Evolutionary conservation across 2,888 invertebrate species (phyloP).

Genomic region (Neria commutata): DNA sequence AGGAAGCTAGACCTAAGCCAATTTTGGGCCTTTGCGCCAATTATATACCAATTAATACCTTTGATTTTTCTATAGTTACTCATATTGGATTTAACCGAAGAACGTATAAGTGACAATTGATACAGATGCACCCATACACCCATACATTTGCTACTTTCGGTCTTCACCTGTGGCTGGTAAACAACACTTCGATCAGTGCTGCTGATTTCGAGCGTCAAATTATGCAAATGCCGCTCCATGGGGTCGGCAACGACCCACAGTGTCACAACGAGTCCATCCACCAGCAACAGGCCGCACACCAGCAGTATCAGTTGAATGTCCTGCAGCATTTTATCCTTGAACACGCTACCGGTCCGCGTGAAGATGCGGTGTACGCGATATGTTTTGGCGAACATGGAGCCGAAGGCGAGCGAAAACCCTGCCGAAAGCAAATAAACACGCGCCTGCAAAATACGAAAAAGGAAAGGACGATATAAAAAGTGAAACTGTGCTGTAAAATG

Average conservation of each 20-base stretch:
- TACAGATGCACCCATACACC: too few relatives aligned
- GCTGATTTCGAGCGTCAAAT: conserved; percentile 81
- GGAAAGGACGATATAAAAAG: conserved; percentile 10
- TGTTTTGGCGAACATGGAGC: conserved; percentile 94
- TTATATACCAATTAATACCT: too few relatives aligned
- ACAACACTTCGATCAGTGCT: conserved; percentile 79
- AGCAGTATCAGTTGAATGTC: conserved; percentile 87
- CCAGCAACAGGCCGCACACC: conserved; percentile 79
- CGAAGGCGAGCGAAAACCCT: conserved; percentile 90
- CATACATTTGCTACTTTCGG: too few relatives aligned
- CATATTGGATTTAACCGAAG: too few relatives aligned
- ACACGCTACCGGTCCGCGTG: conserved; percentile 81
- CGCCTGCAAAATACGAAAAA: conserved; percentile 65
- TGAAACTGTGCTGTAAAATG: too few relatives aligned
- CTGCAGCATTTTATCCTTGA: conserved; percentile 88
- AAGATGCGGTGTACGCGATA: conserved; percentile 92
- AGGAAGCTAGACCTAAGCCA: too few relatives aligned
- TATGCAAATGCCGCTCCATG: conserved; percentile 82
- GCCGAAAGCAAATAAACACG: conserved; percentile 87
- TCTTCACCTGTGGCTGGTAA: conserved; percentile 79
- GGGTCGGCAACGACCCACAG: conserved; percentile 88
- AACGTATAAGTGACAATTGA: too few relatives aligned
- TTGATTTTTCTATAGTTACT: too few relatives aligned
- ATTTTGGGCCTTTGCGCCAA: too few relatives aligned
- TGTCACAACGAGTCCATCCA: conserved; percentile 82